Conservation (phyloP, 2,888 invertebrate genomes). For the Sinopyrophorus schimmeli region DNA sequence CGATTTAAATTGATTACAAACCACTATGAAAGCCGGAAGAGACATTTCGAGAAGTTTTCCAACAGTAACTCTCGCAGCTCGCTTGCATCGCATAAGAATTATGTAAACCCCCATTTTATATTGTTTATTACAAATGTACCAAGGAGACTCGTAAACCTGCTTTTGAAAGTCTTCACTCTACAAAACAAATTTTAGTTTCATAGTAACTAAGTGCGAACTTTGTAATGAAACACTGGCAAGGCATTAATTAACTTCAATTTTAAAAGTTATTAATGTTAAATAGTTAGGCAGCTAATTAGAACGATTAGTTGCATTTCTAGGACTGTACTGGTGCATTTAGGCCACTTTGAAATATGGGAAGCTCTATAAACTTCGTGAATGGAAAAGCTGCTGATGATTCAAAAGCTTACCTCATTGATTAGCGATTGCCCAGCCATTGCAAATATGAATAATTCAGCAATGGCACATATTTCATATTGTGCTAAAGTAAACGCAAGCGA, state of each 20-base stretch:
- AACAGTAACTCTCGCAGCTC: slow-evolving; percentile 5
- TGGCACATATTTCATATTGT: slow-evolving; percentile 18
- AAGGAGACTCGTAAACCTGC: slow-evolving; percentile 8
- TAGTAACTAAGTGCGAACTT: no score
- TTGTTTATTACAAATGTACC: slow-evolving; percentile 13
- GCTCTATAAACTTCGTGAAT: background rate
- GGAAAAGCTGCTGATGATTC: background rate
- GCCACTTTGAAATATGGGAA: no score
- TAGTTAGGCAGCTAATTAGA: background rate
- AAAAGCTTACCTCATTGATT: slow-evolving; percentile 12
- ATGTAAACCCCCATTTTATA: slow-evolving; percentile 8
- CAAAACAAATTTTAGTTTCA: no score
- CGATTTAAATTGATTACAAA: no score
- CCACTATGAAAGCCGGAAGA: slow-evolving; percentile 16
- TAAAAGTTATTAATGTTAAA: slow-evolving; percentile 1
- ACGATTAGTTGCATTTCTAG: no score
- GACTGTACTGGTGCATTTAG: no score
- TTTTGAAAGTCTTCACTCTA: slow-evolving; percentile 17
- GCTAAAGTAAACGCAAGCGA: slow-evolving; percentile 7
- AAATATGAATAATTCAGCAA: slow-evolving; percentile 17
- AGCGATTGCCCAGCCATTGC: slow-evolving; percentile 14
- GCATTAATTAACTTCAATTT: background rate
- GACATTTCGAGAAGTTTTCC: slow-evolving; percentile 16
- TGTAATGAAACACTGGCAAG: no score
- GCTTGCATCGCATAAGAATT: slow-evolving; percentile 11